Evolutionary conservation across 2,888 invertebrate species (phyloP), one percentile per base, ranked within the genome.

Genomic region (Diplolepis rosae): DNA sequence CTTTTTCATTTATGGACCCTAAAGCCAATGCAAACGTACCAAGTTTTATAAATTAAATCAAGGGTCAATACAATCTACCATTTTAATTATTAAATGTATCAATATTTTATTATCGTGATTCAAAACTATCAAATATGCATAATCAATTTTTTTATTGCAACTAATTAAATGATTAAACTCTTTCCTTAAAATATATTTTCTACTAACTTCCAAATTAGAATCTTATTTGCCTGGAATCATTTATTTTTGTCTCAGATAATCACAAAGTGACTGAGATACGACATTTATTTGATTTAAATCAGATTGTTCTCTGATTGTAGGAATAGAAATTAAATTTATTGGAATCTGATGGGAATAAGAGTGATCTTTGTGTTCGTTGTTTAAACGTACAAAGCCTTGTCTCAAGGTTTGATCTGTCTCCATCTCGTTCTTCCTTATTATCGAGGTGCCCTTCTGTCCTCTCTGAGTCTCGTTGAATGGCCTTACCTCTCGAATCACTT

Each of bases 341-440:
- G 24, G n/a, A 24, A 39, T 39, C 24, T 24, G 39, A 61, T 15
- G 32, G 32, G 54, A 54, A 32, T 11, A 30, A 54, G 39, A 39
- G 39, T 32, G 13, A 39, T 61, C 32, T 24, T 22, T 7, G 39
- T 51, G n/a, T 27, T 13, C 28, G 27, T 13, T n/a, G 27, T 27
- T 24, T 61, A 18, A 27, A 39, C 24, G 35, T 61, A 13, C 6
- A 54, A 61, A 61, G 61, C n/a, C 35, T 61, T 39, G 61, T n/a
- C n/a, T 13, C 61, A 61, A 61, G 61, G 61, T 61, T 61, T 61
- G 22, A 61, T 61, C 39, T 39, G 61, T 39, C 39, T 24, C 18
- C n/a, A 18, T 61, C 61, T 61, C n/a, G 39, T 61, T 61, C 39
- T 39, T 61, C 39, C 61, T 61, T 39, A 39, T 61, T 22, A 24